A percentile compares a stretch with the other conserved stretches of the same genome.
These are phyloP conservation scores for Cenopis cana DNA, from an alignment of 2,888 invertebrate genomes.

Conservation along the genomic window DNA sequence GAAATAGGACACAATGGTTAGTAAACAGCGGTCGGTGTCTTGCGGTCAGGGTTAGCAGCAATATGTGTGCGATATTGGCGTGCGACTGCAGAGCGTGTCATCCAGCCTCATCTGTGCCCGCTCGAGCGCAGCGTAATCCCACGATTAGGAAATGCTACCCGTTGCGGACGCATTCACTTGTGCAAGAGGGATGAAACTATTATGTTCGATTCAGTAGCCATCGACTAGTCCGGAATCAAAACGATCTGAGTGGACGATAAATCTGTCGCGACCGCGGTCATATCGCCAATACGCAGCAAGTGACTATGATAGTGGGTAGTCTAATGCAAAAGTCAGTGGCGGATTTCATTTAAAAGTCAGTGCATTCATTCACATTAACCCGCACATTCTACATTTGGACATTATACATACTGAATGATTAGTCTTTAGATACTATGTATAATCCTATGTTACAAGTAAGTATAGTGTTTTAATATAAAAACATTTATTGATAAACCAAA, in stretches of 20 bases:
- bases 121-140: slow-evolving; percentile 40
- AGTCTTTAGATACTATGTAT: too few relatives aligned
- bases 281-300: slow-evolving; percentile 40
- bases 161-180: slow-evolving; percentile 36
- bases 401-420: too few relatives aligned
- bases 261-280: slow-evolving; percentile 41
- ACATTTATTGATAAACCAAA: too few relatives aligned
- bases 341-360: background rate
- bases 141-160: slow-evolving; percentile 41
- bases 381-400: too few relatives aligned
- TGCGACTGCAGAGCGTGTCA: slow-evolving; percentile 25
- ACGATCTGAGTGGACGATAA: slow-evolving; percentile 37
- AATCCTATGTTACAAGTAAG: too few relatives aligned
- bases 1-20: slow-evolving; percentile 18
- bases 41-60: slow-evolving; percentile 8
- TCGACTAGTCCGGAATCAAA: slow-evolving; percentile 41
- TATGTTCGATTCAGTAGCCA: slow-evolving; percentile 41
- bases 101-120: slow-evolving; percentile 27
- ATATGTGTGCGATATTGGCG: slow-evolving; percentile 25
- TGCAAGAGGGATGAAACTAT: slow-evolving; percentile 44
- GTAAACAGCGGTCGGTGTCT: background rate
- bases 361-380: too few relatives aligned
- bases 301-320: slow-evolving; percentile 33
- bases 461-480: too few relatives aligned
- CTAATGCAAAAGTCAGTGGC: slow-evolving; percentile 16